phyloP scores from a whole-genome alignment of 2,888 invertebrate species.

The Pyrgus malvae region DNA sequence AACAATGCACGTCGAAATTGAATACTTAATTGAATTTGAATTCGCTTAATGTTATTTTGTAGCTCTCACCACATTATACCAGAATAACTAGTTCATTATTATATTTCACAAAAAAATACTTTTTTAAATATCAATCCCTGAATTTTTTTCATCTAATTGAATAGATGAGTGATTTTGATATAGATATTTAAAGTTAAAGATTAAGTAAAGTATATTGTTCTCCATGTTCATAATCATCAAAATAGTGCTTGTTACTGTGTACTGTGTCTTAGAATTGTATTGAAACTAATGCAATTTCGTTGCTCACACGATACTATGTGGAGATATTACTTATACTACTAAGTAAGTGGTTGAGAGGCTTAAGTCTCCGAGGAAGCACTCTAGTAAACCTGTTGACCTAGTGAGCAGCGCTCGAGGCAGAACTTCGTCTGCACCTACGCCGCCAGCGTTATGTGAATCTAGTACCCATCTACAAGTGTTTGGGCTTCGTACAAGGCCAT shows the following conservation, averaged over 20 bases:
- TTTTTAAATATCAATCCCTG: too few species aligned
- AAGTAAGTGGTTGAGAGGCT: constrained; percentile 70
- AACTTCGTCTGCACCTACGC: constrained; percentile 60
- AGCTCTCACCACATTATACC: too few species aligned
- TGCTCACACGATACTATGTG: constrained; percentile 6
- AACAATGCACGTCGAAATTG: constrained; percentile 18
- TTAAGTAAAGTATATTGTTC: too few species aligned
- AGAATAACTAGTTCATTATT: too few species aligned
- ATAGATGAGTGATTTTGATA: too few species aligned
- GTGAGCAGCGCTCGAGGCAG: constrained; percentile 62
- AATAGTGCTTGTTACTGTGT: too few species aligned
- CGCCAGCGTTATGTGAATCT: constrained; percentile 45
- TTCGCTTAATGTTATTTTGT: too few species aligned
- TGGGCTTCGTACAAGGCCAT: constrained; percentile 40
- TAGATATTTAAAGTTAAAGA: too few species aligned
- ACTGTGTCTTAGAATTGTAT: too few species aligned
- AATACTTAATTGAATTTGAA: background rate
- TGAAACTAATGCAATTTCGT: background rate
- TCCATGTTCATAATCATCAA: too few species aligned
- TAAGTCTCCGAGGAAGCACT: constrained; percentile 61
- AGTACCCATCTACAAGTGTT: constrained; percentile 39
- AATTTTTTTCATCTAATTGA: too few species aligned
- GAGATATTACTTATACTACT: constrained; percentile 37
- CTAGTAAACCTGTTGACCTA: constrained; percentile 73
- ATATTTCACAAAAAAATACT: too few species aligned